phyloP scores from a whole-genome alignment of 2,888 invertebrate species.

The Polydrusus pterygomalis region DNA sequence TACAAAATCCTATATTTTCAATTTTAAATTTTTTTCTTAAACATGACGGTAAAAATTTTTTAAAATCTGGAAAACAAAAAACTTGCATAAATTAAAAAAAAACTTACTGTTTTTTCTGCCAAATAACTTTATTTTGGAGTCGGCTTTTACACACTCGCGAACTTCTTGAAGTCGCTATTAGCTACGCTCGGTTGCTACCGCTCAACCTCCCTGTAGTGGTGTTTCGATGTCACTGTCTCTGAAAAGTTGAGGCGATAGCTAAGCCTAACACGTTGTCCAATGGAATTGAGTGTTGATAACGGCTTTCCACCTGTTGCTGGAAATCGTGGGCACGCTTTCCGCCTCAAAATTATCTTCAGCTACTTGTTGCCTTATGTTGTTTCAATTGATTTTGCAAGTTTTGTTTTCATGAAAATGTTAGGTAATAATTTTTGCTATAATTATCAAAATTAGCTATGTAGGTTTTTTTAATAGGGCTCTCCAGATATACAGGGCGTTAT shows the following conservation, averaged over 20 bases:
- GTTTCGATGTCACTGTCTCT: constrained; percentile 29
- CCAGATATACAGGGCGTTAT: no score
- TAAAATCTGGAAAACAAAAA: no score
- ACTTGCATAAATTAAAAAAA: neutral
- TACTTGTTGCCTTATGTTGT: constrained; percentile 23
- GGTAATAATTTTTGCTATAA: no score
- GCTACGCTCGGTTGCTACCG: constrained; percentile 4
- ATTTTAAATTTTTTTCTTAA: no score
- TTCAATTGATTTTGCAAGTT: neutral
- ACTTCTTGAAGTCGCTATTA: constrained; percentile 17
- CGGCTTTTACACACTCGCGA: constrained; percentile 14
- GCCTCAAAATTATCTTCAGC: constrained; percentile 23
- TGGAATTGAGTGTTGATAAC: constrained; percentile 29
- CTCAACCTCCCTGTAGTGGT: constrained; percentile 21
- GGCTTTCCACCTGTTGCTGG: constrained; percentile 15
- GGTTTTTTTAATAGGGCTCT: no score
- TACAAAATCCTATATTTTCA: no score
- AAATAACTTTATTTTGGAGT: neutral
- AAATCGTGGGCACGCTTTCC: constrained; percentile 14
- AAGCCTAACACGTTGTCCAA: constrained; percentile 14
- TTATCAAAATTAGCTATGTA: no score
- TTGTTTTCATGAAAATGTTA: neutral
- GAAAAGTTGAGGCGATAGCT: constrained; percentile 25
- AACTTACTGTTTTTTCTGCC: constrained; percentile 5
- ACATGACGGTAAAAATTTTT: no score